Base-by-base conservation (phyloP, 2,888 invertebrate genomes). In the Hirtodrosophila confusa region DNA sequence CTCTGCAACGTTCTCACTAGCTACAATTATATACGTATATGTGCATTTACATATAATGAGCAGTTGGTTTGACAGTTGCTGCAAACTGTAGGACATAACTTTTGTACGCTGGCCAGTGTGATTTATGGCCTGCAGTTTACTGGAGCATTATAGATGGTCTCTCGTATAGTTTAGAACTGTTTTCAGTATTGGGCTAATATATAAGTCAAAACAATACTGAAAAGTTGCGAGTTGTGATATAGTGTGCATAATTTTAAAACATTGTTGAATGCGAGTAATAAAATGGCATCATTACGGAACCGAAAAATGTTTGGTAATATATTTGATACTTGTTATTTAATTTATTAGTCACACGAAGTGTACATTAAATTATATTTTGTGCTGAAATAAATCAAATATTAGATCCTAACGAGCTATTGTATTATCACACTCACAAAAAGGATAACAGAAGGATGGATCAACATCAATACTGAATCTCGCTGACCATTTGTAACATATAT, bases 41-140 rank as follows among this genome's bases (percentile, higher is more conserved):
- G 17, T 17, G 17, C 17, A 17, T 17, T 17, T 17, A 31, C 31
- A 6, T 7, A 68, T 80, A 80, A 80, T 80, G 86, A 80, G 80
- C 86, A 84, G 86, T 84, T 86, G 85, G 78, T 84, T 80, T 84
- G 85, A 86, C 78, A 80, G 87, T 80, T 67, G 65, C 78, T 72
- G 73, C 72, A 63, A 71, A 67, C 78, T 77, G 80, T 64, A 29
- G 69, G 78, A 85, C 78, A 86, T 76, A 80, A 86, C 85, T 86
- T 84, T 80, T 56, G 63, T 69, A 48, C 43, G 53, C 47, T 61
- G 60, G 68, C 67, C 53, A 66, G 75, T 67, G 80, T 84, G 85
- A 84, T 84, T 86, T 86, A 84, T 80, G 17, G 64, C 64, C 36
- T 58, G 43, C 55, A 75, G 69, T 57, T 57, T 44, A 57, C 64